A percentile compares a stretch with the other conserved stretches of the same genome.
These are phyloP conservation scores for Chalcosyrphus nemorum DNA, from an alignment of 2,888 invertebrate genomes.

Conservation along the genomic window DNA sequence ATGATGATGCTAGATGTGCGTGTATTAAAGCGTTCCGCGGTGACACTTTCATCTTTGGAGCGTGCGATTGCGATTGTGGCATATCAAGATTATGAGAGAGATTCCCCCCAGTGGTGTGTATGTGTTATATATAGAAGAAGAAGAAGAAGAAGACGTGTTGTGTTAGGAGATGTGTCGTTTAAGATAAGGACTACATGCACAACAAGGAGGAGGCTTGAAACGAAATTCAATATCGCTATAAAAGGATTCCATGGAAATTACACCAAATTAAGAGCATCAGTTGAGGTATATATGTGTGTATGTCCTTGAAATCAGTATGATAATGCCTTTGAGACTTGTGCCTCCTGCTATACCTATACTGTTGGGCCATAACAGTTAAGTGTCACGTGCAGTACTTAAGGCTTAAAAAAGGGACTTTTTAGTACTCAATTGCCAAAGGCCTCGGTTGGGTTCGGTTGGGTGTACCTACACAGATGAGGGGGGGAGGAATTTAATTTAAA, in stretches of 20 bases:
- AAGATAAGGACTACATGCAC: slow-evolving; percentile 32
- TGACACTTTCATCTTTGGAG: slow-evolving; percentile 37
- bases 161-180: slow-evolving; percentile 9
- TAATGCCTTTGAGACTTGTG: not conserved
- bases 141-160: too few relatives aligned
- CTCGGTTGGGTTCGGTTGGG: not conserved
- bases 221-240: slow-evolving; percentile 7
- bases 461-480: too few relatives aligned
- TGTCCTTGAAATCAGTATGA: not conserved
- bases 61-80: slow-evolving; percentile 22
- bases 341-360: not conserved
- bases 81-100: slow-evolving; percentile 6
- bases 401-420: not conserved
- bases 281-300: not conserved
- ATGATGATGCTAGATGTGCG: not conserved
- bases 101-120: not conserved
- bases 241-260: slow-evolving; percentile 2
- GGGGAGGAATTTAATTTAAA: not conserved
- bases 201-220: not conserved
- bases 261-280: not conserved
- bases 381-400: slow-evolving; percentile 1
- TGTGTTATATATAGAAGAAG: too few relatives aligned
- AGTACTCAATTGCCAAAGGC: not conserved
- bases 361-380: not conserved
- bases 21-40: not conserved